Evolutionary conservation across 23 tunicate species (phyloP).

Genomic region (Aplidium turbinatum): DNA sequence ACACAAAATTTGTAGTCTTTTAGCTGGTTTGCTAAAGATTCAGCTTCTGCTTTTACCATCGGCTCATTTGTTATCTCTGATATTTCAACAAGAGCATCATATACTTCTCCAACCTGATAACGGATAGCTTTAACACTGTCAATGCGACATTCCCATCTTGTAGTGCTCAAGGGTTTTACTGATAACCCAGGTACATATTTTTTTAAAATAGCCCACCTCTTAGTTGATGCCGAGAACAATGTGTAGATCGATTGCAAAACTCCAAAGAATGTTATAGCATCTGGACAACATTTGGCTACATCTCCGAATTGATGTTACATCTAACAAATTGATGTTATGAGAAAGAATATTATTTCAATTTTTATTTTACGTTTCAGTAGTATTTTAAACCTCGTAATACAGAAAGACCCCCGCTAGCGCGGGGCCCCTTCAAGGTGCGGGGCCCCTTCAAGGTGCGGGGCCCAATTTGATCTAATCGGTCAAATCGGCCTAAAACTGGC

Average conservation of each 20-base stretch:
- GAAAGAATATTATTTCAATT: too few species aligned
- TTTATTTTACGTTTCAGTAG: too few species aligned
- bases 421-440: too few species aligned
- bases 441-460: too few species aligned
- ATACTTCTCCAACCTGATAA: slow-evolving; percentile 16
- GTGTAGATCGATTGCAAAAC: slow-evolving; percentile 15
- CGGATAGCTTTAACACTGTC: slow-evolving; percentile 35
- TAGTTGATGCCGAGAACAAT: slow-evolving; percentile 16
- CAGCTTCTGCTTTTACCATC: slow-evolving; percentile 4
- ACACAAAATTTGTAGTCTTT: slow-evolving; percentile 25
- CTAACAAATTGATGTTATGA: too few species aligned
- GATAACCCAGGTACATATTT: slow-evolving; percentile 14
- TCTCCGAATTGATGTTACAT: too few species aligned
- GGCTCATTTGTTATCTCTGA: slow-evolving; percentile 13
- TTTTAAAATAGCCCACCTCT: slow-evolving; percentile 21
- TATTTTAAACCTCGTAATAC: too few species aligned
- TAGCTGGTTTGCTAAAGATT: slow-evolving; percentile 3
- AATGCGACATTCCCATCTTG: slow-evolving; percentile 21
- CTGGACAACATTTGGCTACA: too few species aligned
- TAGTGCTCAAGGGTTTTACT: slow-evolving; percentile 15
- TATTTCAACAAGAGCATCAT: slow-evolving; percentile 14
- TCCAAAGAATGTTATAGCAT: slow-evolving; percentile 35
- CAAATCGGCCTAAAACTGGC: too few species aligned
- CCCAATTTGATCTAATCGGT: too few species aligned
- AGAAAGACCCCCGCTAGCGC: too few species aligned